Base-by-base conservation (phyloP, 2,113 vertebrate genomes). In the Lanius collurio region DNA sequence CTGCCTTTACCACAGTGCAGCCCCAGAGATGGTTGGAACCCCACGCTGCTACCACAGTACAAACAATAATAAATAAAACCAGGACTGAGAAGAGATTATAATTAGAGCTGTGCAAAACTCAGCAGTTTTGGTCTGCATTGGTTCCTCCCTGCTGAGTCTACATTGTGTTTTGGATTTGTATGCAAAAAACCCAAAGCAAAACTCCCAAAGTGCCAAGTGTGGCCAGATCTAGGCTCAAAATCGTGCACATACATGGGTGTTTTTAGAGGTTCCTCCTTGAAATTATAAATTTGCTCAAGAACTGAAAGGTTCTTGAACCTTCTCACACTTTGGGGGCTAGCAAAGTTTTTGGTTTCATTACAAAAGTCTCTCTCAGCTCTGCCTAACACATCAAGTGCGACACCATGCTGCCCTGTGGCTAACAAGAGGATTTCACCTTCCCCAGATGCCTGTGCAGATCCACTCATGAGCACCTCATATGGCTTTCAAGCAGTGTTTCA, bases 61-160 rank as follows among this genome's bases (percentile, higher is more conserved):
- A 95, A 96, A 94, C 90, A 97, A 89, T 93, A 96, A 97, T 93
- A 97, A 94, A 96, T 97, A 94, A 96, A 96, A 89, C 80, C 77
- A 84, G 71, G 75, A 60, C 94, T 94, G 92, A 70, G 94, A 95
- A 88, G 88, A 95, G 94, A 93, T 96, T 96, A 86, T 94, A 92
- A 94, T 96, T 97, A 95, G 88, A 93, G 83, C 85, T 89, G 92
- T 96, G 95, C 92, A 93, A 92, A 97, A 94, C 96, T 94, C 95
- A 96, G 95, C 88, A 96, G 85, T 96, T 97, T 96, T 93, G 92
- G 93, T 96, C 94, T 94, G 92, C 94, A 76, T 90, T 9, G 17
- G 92, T 90, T 95, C 88, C 88, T 96, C 90, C 95, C 92, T 94
- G 88, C 93, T 94, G 96, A 96, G 95, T 78, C 90, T 92, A 92